Evolutionary conservation across 1,140 invertebrate species (phyloP).

Genomic region (Cheumatopsyche charites): DNA sequence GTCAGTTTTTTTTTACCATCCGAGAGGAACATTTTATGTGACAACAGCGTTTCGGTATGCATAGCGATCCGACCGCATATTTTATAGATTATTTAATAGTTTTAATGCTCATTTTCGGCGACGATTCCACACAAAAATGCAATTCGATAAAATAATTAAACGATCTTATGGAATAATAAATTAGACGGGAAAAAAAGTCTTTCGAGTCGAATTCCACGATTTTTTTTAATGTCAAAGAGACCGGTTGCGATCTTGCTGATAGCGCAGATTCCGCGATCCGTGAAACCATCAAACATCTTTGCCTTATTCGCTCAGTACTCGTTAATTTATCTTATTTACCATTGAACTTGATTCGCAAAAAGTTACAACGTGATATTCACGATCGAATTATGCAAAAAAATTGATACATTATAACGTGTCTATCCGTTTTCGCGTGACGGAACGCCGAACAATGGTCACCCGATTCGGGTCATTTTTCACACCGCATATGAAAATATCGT

Average conservation of each 20-base stretch:
- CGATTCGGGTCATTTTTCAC: constrained; percentile 11
- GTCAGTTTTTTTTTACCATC: too few species aligned
- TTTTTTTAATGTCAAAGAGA: not conserved
- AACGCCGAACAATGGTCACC: constrained; percentile 5
- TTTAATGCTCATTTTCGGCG: not conserved
- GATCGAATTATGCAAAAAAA: not conserved
- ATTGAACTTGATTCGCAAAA: too few species aligned
- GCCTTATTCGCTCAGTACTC: not conserved
- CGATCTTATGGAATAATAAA: not conserved
- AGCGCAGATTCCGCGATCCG: constrained; percentile 7
- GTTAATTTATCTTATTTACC: too few species aligned
- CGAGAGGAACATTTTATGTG: too few species aligned
- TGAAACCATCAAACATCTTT: constrained; percentile 3
- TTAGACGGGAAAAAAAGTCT: constrained; percentile 10
- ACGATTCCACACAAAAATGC: constrained; percentile 17
- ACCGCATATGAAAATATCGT: too few species aligned
- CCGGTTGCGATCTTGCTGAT: not conserved
- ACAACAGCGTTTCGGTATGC: too few species aligned
- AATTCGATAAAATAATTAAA: constrained; percentile 3
- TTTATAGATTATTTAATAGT: too few species aligned
- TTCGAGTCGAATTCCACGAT: constrained; percentile 6
- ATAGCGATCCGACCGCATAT: too few species aligned
- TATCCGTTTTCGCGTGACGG: not conserved
- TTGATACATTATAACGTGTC: not conserved
- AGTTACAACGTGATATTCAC: too few species aligned